Percentiles rank a stretch among this genome's conserved stretches.
Conservation (phyloP, 2,113 vertebrate genomes). For the Chaetura pelagica region DNA sequence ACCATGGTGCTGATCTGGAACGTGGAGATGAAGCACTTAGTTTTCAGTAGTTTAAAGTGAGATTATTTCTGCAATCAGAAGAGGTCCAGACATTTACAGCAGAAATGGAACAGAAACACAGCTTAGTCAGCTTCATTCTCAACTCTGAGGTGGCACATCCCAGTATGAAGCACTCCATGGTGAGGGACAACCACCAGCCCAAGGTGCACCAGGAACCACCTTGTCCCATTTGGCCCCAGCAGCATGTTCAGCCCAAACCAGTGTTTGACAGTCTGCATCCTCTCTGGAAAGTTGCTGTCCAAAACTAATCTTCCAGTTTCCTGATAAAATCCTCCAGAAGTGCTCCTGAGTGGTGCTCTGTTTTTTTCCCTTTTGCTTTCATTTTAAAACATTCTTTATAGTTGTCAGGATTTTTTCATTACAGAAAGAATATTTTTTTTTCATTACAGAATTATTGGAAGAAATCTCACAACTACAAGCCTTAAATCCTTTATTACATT, state of each 20-base stretch:
- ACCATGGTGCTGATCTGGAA: too few relatives aligned
- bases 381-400: not conserved
- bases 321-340: not conserved
- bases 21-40: not conserved
- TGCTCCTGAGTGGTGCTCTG: too few relatives aligned
- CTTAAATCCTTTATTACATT: not conserved
- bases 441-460: not conserved
- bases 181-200: not conserved
- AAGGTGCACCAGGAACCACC: rapidly evolving
- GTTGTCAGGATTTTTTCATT: not conserved
- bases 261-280: not conserved
- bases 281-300: not conserved
- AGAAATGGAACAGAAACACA: not conserved
- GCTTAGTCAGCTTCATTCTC: not conserved
- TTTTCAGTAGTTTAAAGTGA: not conserved
- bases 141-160: too few relatives aligned
- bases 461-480: not conserved
- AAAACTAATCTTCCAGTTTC: not conserved
- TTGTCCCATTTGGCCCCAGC: not conserved
- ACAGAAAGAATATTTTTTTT: not conserved
- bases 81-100: not conserved
- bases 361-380: too few relatives aligned
- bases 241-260: not conserved
- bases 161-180: not conserved
- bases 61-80: not conserved